Base-by-base conservation (phyloP, 2,888 invertebrate genomes). In the Cybosia mesomella region DNA sequence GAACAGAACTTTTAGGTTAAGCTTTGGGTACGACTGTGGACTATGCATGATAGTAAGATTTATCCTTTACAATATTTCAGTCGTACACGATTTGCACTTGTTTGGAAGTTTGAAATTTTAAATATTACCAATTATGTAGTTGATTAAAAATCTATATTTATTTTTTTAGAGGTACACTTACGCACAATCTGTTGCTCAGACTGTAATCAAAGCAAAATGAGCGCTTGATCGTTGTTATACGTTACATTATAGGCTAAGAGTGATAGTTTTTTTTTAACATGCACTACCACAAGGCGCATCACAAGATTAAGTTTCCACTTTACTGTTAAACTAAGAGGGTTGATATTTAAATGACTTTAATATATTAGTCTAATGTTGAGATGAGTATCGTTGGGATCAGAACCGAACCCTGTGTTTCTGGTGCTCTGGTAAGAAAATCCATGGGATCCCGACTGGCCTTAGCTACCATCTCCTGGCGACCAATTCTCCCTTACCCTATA, bases 1-100 rank as follows among this genome's bases (percentile, higher is more conserved):
- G 71, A 67, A 81, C 77, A 79, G 77, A 77, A 76, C 70, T 77
- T 70, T 76, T 74, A 73, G 63, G 70, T 73, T 73, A 74, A 71
- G 73, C 69, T 72, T 72, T 61, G 68, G 71, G 28, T 55, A 39
- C 39, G 64, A 58, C 58, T 24, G 63, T 73, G 71, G 68, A 70
- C 71, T 79, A 61, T 66, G 66, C 68, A 66, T 36, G 60, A 49
- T n/a, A 24, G 34, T 43, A 49, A n/a, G n/a, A n/a, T 49, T 1
- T 49, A n/a, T 49, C 18, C n/a, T 49, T 49, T 49, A 49, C 49
- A 49, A 49, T 49, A 49, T 49, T 49, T 49, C 49, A 49, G 49
- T 49, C 49, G 43, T 18, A 43, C 18, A 8, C 8, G 49, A n/a
- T n/a, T 49, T 49, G n/a, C 49, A 49, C 49, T 49, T 49, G 49